Evolutionary conservation across 2,888 invertebrate genomes (phyloP), one percentile per base, ranked within the genome.

Genomic region (Drosophila merina): DNA sequence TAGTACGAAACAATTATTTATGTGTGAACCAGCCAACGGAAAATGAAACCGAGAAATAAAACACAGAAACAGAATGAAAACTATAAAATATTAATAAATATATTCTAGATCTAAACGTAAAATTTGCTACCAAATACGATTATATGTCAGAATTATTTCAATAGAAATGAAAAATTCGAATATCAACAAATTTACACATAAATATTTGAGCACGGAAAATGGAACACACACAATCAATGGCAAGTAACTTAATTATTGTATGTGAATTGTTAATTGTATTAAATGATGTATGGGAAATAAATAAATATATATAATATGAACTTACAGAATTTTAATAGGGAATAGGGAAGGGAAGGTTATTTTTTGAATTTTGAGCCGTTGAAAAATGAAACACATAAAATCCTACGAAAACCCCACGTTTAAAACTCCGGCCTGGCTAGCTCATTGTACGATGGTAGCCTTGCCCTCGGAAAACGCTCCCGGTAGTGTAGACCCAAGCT

Each of bases 251-350:
- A 79, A 77, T 75, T 75, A 87, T 73, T 87, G 79, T 79, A 87
- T 85, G 88, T 87, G 75, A 85, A 79, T 77, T 85, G 84, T 85
- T 87, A 79, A 85, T 79, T 60, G 84, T 87, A 83, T 83, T 86
- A 70, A 79, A 79, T 56, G 68, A 79, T 82, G 77, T 79, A 87
- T 69, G 76, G 69, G 56, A 68, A 77, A 77, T 70, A 84, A 70
- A 75, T 57, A 74, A 72, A 74, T 45, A 54, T 36, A 30, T 63
- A 45, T 36, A 69, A 44, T 44, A 36, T 42, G 40, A 0, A 3
- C 10, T 25, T 44, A 44, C 25, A 10, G 9, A 9, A 25, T 42
- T 42, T 42, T 20, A 44, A 44, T 44, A 1, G 9, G 3, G 10
- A 25, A n/a, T n/a, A n/a, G n/a, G 36, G 20, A 20, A 20, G 20